These are phyloP conservation scores for Pimpla rufipes DNA, from an alignment of 2,888 invertebrate species.

Conservation along the genomic window DNA sequence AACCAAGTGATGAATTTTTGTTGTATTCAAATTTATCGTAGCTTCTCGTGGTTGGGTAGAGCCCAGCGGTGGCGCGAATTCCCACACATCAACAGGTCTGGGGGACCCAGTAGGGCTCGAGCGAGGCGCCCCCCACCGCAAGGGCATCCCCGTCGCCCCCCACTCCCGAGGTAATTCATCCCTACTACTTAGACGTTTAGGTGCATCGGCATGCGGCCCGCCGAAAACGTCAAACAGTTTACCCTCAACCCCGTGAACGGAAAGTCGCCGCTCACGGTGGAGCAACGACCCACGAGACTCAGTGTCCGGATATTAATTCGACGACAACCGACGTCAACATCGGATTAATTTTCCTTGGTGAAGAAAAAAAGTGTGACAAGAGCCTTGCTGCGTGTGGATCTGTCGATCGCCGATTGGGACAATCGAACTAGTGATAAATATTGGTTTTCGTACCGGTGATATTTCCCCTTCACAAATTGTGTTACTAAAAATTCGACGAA, in stretches of 20 bases:
- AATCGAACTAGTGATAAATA: constrained; percentile 14
- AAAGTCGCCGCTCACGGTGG: constrained; percentile 70
- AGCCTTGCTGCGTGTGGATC: constrained; percentile 16
- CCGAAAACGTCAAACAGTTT: constrained; percentile 85
- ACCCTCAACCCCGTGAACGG: constrained; percentile 77
- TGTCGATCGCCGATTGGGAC: constrained; percentile 25
- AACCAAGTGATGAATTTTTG: neutral
- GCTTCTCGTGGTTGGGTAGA: constrained; percentile 53
- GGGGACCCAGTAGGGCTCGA: constrained; percentile 81
- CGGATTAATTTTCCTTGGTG: constrained; percentile 49
- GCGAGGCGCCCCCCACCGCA: constrained; percentile 75
- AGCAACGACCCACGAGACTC: constrained; percentile 40
- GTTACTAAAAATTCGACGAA: neutral
- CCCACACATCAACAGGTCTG: constrained; percentile 85
- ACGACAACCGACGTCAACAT: constrained; percentile 6
- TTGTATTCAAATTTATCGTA: constrained; percentile 13
- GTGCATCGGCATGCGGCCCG: constrained; percentile 84
- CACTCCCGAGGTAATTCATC: constrained; percentile 68
- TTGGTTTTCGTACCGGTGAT: neutral
- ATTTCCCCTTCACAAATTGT: neutral
- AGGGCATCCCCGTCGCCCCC: constrained; percentile 59
- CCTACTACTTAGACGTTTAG: constrained; percentile 73
- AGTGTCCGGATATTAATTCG: constrained; percentile 3
- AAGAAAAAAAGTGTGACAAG: constrained; percentile 26
- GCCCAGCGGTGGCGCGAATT: constrained; percentile 80